Evolutionary conservation across 2,888 invertebrate species (phyloP).

Genomic region (Epinotia ramella): DNA sequence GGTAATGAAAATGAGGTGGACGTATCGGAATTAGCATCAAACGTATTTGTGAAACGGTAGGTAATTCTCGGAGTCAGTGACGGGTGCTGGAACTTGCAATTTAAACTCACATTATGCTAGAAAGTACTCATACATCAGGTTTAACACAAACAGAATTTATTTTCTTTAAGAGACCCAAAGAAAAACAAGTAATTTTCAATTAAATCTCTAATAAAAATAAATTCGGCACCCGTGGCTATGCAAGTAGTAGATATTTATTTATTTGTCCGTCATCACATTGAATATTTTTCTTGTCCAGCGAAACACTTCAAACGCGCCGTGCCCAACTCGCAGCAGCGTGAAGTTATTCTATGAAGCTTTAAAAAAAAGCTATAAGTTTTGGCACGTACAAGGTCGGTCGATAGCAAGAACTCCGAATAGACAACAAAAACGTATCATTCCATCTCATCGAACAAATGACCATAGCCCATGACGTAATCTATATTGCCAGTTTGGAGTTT

Average conservation of each 20-base stretch:
- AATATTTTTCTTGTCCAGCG: conserved; percentile 31
- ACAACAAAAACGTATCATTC: conserved; percentile 44
- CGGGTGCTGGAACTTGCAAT: no score
- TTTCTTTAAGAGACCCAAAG: not conserved
- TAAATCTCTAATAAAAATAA: not conserved
- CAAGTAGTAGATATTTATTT: not conserved
- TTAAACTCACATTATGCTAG: no score
- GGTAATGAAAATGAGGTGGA: no score
- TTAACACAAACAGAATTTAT: not conserved
- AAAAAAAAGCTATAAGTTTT: conserved; percentile 37
- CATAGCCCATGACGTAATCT: conserved; percentile 61
- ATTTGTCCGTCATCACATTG: conserved; percentile 1
- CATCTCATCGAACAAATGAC: conserved; percentile 47
- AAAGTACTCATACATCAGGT: not conserved
- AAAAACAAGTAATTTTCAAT: not conserved
- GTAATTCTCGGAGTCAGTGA: no score
- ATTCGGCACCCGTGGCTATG: conserved; percentile 1
- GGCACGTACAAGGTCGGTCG: conserved; percentile 44
- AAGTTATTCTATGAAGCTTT: conserved; percentile 34
- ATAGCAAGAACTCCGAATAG: conserved; percentile 35
- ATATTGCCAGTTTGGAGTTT: conserved; percentile 65
- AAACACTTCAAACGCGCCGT: conserved; percentile 27
- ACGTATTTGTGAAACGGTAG: no score
- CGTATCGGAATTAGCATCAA: no score
- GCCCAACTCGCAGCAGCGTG: conserved; percentile 14